Conservation (phyloP, 2,888 invertebrate species). For the Campoplex capitator region DNA sequence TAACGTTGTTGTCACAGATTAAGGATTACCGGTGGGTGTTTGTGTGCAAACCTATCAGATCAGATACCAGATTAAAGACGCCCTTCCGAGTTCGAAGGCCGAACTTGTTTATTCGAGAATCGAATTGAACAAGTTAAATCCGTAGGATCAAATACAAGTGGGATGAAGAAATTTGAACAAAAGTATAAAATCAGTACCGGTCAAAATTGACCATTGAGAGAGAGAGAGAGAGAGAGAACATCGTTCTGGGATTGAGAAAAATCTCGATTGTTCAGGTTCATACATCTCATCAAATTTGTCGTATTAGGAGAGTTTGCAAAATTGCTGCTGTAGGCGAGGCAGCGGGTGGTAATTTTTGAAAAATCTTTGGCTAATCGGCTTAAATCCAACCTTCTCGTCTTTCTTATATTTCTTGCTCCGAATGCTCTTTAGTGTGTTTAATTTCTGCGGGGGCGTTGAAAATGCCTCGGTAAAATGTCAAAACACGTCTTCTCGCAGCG, state of each 20-base stretch:
- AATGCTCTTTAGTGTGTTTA: constrained; percentile 33
- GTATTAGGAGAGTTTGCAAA: constrained; percentile 53
- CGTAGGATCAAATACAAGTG: background rate
- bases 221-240: constrained; percentile 43
- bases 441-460: constrained; percentile 46
- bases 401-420: constrained; percentile 12
- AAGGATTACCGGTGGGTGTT: constrained; percentile 44
- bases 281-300: constrained; percentile 65
- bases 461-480: constrained; percentile 68
- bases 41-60: constrained; percentile 58
- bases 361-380: constrained; percentile 67
- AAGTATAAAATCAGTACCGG: constrained; percentile 7
- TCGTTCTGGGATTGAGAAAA: constrained; percentile 58
- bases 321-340: background rate
- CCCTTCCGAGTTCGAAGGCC: constrained; percentile 26
- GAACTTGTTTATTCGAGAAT: constrained; percentile 7
- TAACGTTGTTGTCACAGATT: constrained; percentile 60
- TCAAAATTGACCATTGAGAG: constrained; percentile 4
- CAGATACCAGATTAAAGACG: constrained; percentile 52
- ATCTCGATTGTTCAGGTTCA: constrained; percentile 42
- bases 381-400: constrained; percentile 44
- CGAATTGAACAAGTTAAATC: constrained; percentile 34
- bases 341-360: constrained; percentile 47
- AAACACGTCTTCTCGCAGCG: constrained; percentile 70
- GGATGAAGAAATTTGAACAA: constrained; percentile 1